These are phyloP conservation scores for Agrenia bidenticulata DNA, from an alignment of 2,888 invertebrate species.

Conservation along the genomic window DNA sequence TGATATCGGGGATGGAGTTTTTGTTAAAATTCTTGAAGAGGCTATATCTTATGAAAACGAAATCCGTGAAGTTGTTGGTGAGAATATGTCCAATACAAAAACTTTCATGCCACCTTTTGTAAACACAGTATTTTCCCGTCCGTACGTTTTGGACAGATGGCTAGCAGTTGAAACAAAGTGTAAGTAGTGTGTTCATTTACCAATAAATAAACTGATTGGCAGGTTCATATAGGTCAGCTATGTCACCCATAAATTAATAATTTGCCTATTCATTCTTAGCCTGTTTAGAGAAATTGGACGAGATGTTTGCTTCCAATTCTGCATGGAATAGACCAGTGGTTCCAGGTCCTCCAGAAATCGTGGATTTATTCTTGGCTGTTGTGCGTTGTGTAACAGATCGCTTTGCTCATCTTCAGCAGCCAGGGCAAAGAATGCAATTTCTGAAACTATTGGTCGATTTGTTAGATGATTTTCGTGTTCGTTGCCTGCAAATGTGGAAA, in stretches of 20 bases:
- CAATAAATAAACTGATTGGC: background rate
- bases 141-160: slow-evolving; percentile 45
- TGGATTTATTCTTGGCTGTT: slow-evolving; percentile 48
- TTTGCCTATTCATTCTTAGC: too few relatives aligned
- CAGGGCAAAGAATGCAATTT: slow-evolving; percentile 45
- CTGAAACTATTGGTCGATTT: slow-evolving; percentile 45
- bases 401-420: slow-evolving; percentile 48
- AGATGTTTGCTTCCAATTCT: slow-evolving; percentile 49
- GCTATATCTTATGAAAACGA: slow-evolving; percentile 48
- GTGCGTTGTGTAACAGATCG: slow-evolving; percentile 47
- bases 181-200: slow-evolving; percentile 13
- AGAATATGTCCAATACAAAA: slow-evolving; percentile 28
- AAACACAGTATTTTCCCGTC: slow-evolving; percentile 49
- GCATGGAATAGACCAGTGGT: slow-evolving; percentile 49
- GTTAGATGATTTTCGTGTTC: slow-evolving; percentile 49
- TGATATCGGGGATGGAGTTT: slow-evolving; percentile 40
- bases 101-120: slow-evolving; percentile 47
- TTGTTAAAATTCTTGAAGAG: slow-evolving; percentile 51
- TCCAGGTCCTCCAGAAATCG: slow-evolving; percentile 51
- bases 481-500: slow-evolving; percentile 50
- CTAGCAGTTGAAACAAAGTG: slow-evolving; percentile 45
- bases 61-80: slow-evolving; percentile 36
- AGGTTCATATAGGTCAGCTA: background rate
- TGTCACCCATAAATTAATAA: slow-evolving; percentile 1
- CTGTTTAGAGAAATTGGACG: slow-evolving; percentile 49